Evolutionary conservation across 1,140 invertebrate species (phyloP).

Genomic region (Musca domestica): DNA sequence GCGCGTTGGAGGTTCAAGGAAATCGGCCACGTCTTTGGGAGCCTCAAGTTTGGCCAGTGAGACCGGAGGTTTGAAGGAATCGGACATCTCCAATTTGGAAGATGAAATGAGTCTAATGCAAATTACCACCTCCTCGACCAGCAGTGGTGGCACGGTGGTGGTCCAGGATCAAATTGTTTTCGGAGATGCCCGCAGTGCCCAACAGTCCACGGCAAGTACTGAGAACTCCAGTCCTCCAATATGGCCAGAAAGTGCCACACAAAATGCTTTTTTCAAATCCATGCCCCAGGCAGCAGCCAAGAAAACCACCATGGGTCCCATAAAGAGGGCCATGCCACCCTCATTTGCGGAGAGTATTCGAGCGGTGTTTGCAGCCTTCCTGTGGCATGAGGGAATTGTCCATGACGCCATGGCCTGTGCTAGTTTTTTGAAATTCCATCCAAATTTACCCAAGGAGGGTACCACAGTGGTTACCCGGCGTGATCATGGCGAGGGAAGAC

Average conservation of each 20-base stretch:
- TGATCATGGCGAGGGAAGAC: conserved; percentile 44
- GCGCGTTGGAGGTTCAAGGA: conserved; percentile 7
- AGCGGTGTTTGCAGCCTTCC: conserved; percentile 90
- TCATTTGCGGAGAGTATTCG: conserved; percentile 89
- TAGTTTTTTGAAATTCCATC: conserved; percentile 94
- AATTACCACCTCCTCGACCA: conserved; percentile 40
- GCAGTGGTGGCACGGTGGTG: conserved; percentile 4
- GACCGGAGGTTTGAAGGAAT: conserved; percentile 14
- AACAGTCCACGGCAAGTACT: conserved; percentile 25
- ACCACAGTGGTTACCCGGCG: conserved; percentile 68
- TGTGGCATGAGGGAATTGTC: conserved; percentile 96
- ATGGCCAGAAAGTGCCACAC: conserved; percentile 29
- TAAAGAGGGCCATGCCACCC: conserved; percentile 84
- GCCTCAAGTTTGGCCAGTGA: background rate
- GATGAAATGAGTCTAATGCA: conserved; percentile 44
- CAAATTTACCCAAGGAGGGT: conserved; percentile 77
- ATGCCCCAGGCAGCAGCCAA: conserved; percentile 24
- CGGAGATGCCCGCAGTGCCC: conserved; percentile 24
- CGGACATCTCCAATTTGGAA: conserved; percentile 33
- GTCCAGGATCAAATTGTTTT: conserved; percentile 40
- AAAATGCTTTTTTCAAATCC: background rate
- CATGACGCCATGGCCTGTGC: conserved; percentile 97
- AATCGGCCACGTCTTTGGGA: background rate
- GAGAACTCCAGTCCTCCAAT: conserved; percentile 31
- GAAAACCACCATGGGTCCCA: conserved; percentile 38